Evolutionary conservation across 2,797 vertebrate species (phyloP).

Genomic region (Mormyrus proboscirostris): DNA sequence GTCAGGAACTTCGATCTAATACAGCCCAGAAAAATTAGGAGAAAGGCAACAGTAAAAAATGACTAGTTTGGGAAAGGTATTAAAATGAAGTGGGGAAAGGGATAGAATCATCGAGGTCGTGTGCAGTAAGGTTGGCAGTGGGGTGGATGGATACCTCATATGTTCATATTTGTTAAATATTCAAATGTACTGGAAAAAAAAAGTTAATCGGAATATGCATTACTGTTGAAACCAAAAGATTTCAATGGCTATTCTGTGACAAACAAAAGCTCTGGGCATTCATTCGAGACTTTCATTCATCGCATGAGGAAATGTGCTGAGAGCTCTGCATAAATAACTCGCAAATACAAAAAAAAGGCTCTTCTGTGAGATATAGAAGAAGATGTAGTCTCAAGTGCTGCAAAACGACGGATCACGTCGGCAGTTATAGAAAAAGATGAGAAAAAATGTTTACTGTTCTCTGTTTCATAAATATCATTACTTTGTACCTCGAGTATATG

Average conservation of each 20-base stretch:
- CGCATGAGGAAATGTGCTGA: background rate
- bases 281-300: background rate
- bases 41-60: background rate
- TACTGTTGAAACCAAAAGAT: background rate
- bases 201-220: background rate
- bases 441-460: background rate
- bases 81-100: background rate
- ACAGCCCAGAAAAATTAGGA: background rate
- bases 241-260: background rate
- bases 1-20: background rate
- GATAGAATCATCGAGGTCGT: background rate
- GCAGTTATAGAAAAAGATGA: background rate
- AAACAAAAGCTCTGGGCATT: background rate
- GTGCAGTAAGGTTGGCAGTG: background rate
- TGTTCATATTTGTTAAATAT: background rate
- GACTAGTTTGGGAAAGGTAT: background rate
- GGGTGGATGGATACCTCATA: background rate
- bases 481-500: background rate
- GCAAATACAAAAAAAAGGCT: background rate
- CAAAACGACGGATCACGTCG: background rate
- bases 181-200: background rate
- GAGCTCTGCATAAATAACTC: background rate
- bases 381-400: background rate
- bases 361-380: background rate
- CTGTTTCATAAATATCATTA: background rate